Evolutionary conservation across 2,113 vertebrate species (phyloP).

Genomic region (Chamaetylas fuelleborni): DNA sequence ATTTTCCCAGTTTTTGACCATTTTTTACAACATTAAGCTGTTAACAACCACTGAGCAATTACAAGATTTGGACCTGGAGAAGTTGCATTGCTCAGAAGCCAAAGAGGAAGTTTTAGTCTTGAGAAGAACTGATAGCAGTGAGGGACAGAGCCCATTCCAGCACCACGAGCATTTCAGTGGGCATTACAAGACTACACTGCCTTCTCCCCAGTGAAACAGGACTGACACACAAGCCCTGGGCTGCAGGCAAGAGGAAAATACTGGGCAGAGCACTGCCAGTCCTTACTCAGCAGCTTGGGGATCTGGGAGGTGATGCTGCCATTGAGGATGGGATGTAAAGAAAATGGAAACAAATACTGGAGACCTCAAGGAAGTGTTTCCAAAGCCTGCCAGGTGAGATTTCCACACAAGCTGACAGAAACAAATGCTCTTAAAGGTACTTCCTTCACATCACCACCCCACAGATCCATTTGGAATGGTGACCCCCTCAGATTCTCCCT

Average conservation of each 20-base stretch:
- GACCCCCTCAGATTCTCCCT: background rate
- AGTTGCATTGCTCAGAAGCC: background rate
- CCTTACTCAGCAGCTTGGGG: background rate
- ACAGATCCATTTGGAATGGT: background rate
- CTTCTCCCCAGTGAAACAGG: background rate
- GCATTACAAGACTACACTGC: background rate
- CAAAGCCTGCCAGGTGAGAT: background rate
- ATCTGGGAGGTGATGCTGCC: background rate
- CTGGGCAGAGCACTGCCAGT: background rate
- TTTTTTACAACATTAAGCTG: background rate
- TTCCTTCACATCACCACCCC: background rate
- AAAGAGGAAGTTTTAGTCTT: background rate
- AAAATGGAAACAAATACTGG: background rate
- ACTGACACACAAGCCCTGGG: too few species aligned
- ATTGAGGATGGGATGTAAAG: background rate
- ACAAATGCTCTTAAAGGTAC: background rate
- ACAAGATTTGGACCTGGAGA: background rate
- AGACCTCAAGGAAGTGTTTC: background rate
- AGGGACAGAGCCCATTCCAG: background rate
- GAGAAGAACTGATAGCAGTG: background rate
- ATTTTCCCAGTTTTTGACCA: background rate
- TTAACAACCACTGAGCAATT: background rate
- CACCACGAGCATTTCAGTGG: accelerated
- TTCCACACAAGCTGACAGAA: background rate
- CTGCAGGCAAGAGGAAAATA: background rate